Conservation (phyloP, 2,888 invertebrate species). For the Candidula unifasciata region DNA sequence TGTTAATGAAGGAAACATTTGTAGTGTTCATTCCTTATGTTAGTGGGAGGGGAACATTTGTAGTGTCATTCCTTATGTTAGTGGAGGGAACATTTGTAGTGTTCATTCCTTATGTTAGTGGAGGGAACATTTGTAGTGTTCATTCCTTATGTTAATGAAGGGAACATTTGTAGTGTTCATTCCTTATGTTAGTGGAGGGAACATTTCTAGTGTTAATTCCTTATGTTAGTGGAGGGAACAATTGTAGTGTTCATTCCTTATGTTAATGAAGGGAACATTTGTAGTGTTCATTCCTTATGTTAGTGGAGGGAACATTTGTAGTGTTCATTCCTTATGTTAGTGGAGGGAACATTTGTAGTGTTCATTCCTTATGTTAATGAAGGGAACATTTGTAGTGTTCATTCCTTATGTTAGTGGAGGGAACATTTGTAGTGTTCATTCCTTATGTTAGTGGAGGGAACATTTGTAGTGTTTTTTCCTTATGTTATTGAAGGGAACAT, state of each 20-base stretch:
- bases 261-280: too few relatives aligned
- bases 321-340: not conserved
- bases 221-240: not conserved
- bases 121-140: not conserved
- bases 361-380: not conserved
- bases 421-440: not conserved
- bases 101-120: not conserved
- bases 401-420: not conserved
- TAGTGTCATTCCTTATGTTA: not conserved
- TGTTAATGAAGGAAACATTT: not conserved
- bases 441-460: not conserved
- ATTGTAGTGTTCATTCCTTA: not conserved
- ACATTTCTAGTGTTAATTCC: not conserved
- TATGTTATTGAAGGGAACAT: too few relatives aligned
- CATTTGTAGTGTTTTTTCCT: not conserved
- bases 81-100: not conserved
- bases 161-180: not conserved
- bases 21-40: not conserved
- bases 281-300: not conserved
- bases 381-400: not conserved
- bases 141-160: not conserved
- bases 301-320: not conserved
- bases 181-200: not conserved
- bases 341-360: not conserved
- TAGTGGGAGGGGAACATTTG: not conserved